Base-by-base conservation (phyloP, 2,797 vertebrate species). In the Melanotaenia nigrans region DNA sequence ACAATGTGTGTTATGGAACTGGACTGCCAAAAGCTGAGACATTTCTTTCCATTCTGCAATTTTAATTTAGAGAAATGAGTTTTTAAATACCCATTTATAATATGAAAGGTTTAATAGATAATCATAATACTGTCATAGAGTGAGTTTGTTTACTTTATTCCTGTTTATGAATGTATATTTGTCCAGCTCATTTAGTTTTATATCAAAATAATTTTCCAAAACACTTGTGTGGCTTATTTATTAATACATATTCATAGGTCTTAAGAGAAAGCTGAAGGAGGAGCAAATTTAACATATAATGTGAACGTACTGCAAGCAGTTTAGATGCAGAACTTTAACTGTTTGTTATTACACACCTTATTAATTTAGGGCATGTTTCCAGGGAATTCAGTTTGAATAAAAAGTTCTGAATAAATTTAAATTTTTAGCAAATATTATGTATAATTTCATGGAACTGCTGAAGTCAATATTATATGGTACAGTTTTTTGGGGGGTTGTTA, bases 21-120 rank as follows among this genome's bases (percentile, higher is more conserved):
- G 13, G 28, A 75, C 68, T 49, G 32, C 61, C 53, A 71, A 5
- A 30, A 56, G 58, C 20, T 35, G 42, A 61, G 61, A 13, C 14
- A 55, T 65, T 65, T 51, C 36, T 66, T 35, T 59, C 20, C 25
- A 24, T 53, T 55, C 28, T 75, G 63, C 64, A 71, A 51, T 47
- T 61, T 32, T 22, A 69, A 57, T 77, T 58, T 32, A 16, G 62
- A 57, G 14, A 61, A 16, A 47, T 16, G 33, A 18, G 49, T 70
- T 33, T 12, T 40, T 30, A 65, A 58, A 71, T 66, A 18, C 24
- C 33, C n/a, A 61, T 57, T 63, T 32, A 60, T 70, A 40, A 63
- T 56, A 61, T 22, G 36, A 45, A 71, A 65, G 28, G 49, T 22
- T 61, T 61, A 22, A 53, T 71, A 56, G 61, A n/a, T 40, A 30